Conservation (phyloP, 2,113 vertebrate genomes). For the Aptenodytes forsteri region DNA sequence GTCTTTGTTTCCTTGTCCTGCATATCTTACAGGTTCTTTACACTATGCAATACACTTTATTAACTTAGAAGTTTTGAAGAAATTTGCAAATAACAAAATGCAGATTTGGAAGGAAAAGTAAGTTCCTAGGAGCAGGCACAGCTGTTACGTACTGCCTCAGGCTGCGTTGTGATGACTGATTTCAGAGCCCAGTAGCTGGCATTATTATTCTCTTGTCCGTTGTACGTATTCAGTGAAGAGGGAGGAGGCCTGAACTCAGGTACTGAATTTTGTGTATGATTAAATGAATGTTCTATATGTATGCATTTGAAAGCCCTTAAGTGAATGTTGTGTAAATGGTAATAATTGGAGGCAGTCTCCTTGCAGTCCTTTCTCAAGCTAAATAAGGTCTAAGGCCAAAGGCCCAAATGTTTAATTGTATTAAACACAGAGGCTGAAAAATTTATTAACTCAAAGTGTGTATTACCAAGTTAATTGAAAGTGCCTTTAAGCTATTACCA, state of each 20-base stretch:
- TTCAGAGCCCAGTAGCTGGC: not conserved
- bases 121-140: not conserved
- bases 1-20: slow-evolving; percentile 27
- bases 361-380: slow-evolving; percentile 17
- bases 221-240: not conserved
- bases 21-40: not conserved
- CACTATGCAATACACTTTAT: not conserved
- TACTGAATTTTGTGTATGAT: not conserved
- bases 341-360: slow-evolving; percentile 42
- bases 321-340: slow-evolving; percentile 52
- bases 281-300: not conserved
- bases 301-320: slow-evolving; percentile 34
- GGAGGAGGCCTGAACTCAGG: not conserved
- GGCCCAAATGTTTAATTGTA: slow-evolving; percentile 61
- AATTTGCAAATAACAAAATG: slow-evolving; percentile 29
- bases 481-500: slow-evolving; percentile 64
- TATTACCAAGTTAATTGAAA: slow-evolving; percentile 66
- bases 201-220: not conserved
- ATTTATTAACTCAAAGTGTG: slow-evolving; percentile 60
- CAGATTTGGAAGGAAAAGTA: not conserved
- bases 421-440: slow-evolving; percentile 60
- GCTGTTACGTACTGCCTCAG: not conserved
- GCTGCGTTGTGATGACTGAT: not conserved
- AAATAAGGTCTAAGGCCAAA: slow-evolving; percentile 66
- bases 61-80: slow-evolving; percentile 39